Evolutionary conservation across 2,113 vertebrate species (phyloP).

Genomic region (Gobiocypris rarus): DNA sequence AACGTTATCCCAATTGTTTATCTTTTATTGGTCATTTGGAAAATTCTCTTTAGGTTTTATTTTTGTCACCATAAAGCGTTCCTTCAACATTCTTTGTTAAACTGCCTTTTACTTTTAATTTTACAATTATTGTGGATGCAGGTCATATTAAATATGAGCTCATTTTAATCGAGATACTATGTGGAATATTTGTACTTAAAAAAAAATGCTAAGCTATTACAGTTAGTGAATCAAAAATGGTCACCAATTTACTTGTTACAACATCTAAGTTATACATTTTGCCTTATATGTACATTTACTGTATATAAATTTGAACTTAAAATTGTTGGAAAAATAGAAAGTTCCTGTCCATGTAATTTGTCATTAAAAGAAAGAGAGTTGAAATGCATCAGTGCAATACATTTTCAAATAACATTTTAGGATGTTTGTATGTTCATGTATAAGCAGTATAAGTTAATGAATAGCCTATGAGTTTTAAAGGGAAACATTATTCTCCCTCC

Average conservation of each 20-base stretch:
- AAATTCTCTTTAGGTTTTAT: too few relatives aligned
- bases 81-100: too few relatives aligned
- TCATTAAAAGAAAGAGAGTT: neutral
- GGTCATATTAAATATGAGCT: neutral
- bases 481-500: neutral
- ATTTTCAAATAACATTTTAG: neutral
- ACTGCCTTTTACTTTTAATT: neutral
- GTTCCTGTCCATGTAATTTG: too few relatives aligned
- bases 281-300: neutral
- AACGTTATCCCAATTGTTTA: too few relatives aligned
- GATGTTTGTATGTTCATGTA: neutral
- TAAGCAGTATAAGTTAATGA: neutral
- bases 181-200: neutral
- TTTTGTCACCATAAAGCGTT: neutral
- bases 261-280: neutral
- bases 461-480: neutral
- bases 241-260: neutral
- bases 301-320: neutral
- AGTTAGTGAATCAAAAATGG: neutral
- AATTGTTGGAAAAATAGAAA: neutral
- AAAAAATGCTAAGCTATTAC: too few relatives aligned
- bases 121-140: neutral
- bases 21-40: too few relatives aligned
- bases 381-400: neutral
- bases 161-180: neutral